Base-by-base conservation (phyloP, 1,140 invertebrate genomes). In the Ectropis grisescens region DNA sequence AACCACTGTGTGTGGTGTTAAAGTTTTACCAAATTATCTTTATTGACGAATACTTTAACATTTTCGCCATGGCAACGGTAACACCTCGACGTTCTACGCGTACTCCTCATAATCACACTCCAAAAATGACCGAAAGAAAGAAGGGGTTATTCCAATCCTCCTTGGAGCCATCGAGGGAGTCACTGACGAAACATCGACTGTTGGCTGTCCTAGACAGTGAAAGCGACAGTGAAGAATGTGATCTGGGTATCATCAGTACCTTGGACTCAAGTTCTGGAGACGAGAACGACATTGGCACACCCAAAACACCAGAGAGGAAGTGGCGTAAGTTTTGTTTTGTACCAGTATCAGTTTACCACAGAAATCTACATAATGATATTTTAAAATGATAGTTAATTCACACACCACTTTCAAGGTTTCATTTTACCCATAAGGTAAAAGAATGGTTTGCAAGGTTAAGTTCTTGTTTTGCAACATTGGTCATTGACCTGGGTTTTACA, bases 61-160 rank as follows among this genome's bases (percentile, higher is more conserved):
- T n/a, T n/a, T n/a, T n/a, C n/a, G 25, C 2, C 11, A 26, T 11
- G 25, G 25, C 25, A 6, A 53, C 67, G 29, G 56, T 44, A 37
- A 82, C 79, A 19, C 79, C 79, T 0, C 59, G 70, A 16, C 67
- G 70, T 25, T 79, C 70, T 9, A 33, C 64, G 26, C 58, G 71
- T 8, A 36, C 71, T 25, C 58, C 65, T 6, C 70, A 75, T 28
- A 62, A 37, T 13, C 64, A 79, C 30, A 82, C 80, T 0, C 78
- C 78, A 0, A 80, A 76, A 58, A 76, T 83, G 68, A 67, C 72
- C 10, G 78, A 81, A 35, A 56, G 78, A n/a, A 83, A 83, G 38
- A 75, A 81, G 36, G 62, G 65, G 12, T 55, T 83, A 39, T 83
- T 83, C 47, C 61, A 74, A 54, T 33, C 31, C 28, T 57, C 66